A percentile compares a stretch with the other conserved stretches of the same genome.
Conservation (phyloP, 2,888 invertebrate species). For the Cataglyphis cursor region DNA sequence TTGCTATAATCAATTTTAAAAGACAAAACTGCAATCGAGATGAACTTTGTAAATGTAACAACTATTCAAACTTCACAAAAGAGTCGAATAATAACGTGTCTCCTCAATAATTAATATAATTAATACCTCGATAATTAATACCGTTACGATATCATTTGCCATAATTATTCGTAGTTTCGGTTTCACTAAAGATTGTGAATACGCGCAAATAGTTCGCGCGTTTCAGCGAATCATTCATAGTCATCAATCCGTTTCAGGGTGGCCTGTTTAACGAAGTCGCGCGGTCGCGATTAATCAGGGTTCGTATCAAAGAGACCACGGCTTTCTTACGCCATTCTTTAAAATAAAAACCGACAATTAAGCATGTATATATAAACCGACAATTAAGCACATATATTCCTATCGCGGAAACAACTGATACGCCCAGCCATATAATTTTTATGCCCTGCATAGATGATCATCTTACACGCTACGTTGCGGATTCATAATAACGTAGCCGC, state of each 20-base stretch:
- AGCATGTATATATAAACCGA: slow-evolving; percentile 58
- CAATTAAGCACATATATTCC: slow-evolving; percentile 60
- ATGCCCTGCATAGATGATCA: slow-evolving; percentile 72
- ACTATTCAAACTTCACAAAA: not conserved
- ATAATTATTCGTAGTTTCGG: not conserved
- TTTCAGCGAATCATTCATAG: slow-evolving; percentile 18
- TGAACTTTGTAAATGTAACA: not conserved
- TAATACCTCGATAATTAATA: not conserved
- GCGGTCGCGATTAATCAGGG: slow-evolving; percentile 61
- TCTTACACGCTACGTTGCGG: slow-evolving; percentile 73
- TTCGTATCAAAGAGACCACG: slow-evolving; percentile 57
- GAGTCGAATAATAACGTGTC: not conserved
- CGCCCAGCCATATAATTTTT: slow-evolving; percentile 72
- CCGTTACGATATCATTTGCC: not conserved
- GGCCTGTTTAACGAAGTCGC: slow-evolving; percentile 50
- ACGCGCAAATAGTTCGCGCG: not conserved
- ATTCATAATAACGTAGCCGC: slow-evolving; percentile 28
- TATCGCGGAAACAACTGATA: slow-evolving; percentile 64
- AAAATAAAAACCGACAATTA: slow-evolving; percentile 43
- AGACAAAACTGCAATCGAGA: not conserved
- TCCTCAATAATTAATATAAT: not conserved
- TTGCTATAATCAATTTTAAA: not conserved
- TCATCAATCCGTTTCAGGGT: not conserved
- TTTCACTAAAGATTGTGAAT: not conserved
- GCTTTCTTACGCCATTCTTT: slow-evolving; percentile 49